Evolutionary conservation across 1,140 invertebrate genomes (phyloP).

Genomic region (Calosoma granatense): DNA sequence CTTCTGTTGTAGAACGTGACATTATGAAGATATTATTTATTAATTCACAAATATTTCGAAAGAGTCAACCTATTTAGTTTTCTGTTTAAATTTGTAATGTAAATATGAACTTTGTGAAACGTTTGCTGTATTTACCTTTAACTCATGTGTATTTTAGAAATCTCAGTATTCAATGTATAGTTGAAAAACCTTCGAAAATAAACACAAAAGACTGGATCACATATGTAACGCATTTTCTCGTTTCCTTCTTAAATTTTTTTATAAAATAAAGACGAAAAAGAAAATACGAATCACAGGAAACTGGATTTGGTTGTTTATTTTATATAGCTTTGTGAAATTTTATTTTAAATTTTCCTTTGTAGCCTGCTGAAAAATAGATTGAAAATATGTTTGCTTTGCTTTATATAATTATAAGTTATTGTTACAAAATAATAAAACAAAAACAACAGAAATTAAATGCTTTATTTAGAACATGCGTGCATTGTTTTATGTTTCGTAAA

Average conservation of each 20-base stretch:
- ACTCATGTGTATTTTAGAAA: not conserved
- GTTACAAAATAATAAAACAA: not conserved
- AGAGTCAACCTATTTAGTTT: not conserved
- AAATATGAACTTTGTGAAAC: not conserved
- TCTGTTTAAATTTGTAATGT: not conserved
- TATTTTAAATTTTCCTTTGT: too few relatives aligned
- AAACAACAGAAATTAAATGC: too few relatives aligned
- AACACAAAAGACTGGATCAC: not conserved
- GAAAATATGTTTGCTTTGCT: not conserved
- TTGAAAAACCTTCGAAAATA: not conserved
- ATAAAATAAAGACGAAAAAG: not conserved
- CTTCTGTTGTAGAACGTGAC: too few relatives aligned
- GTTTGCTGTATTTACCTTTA: not conserved
- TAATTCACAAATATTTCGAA: not conserved
- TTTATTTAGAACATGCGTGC: too few relatives aligned
- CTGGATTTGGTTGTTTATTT: too few relatives aligned
- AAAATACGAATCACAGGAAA: too few relatives aligned
- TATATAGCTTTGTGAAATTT: too few relatives aligned
- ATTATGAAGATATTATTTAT: not conserved
- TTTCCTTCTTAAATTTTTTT: not conserved
- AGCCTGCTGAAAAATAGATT: not conserved
- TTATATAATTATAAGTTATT: not conserved
- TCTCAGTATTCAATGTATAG: not conserved
- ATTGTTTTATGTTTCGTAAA: too few relatives aligned
- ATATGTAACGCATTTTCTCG: not conserved